phyloP scores from a whole-genome alignment of 2,113 vertebrate species.

The Tapirus terrestris region DNA sequence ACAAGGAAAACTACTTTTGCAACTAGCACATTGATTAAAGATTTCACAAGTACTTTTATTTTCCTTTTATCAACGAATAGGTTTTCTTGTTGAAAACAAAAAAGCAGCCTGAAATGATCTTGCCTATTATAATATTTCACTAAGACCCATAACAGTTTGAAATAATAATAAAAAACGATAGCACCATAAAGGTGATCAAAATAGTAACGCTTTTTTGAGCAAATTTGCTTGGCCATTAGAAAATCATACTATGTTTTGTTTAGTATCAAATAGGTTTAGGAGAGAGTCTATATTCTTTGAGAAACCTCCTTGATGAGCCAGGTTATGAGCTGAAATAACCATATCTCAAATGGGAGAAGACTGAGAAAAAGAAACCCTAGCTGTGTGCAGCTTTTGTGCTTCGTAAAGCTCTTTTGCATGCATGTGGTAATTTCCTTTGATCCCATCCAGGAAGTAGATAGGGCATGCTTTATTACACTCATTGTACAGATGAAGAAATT shows the following conservation, averaged over 20 bases:
- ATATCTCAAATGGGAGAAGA: neutral
- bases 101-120: neutral
- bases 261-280: constrained; percentile 10
- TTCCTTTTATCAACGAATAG: constrained; percentile 39
- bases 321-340: neutral
- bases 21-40: constrained; percentile 68
- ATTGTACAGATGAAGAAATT: neutral
- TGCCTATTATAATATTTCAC: neutral
- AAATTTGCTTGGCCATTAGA: constrained; percentile 33
- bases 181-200: neutral
- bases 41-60: constrained; percentile 42
- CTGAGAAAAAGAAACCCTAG: neutral
- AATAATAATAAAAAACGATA: constrained; percentile 31
- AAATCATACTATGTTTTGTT: neutral
- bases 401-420: neutral
- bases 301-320: neutral
- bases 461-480: neutral
- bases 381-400: neutral
- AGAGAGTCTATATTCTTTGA: constrained; percentile 7
- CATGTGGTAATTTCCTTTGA: neutral
- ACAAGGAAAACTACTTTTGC: constrained; percentile 38
- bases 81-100: constrained; percentile 9
- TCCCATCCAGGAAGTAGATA: neutral
- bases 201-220: constrained; percentile 4
- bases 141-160: neutral